Conservation (phyloP, 2,888 invertebrate genomes). For the Limnephilus rhombicus region DNA sequence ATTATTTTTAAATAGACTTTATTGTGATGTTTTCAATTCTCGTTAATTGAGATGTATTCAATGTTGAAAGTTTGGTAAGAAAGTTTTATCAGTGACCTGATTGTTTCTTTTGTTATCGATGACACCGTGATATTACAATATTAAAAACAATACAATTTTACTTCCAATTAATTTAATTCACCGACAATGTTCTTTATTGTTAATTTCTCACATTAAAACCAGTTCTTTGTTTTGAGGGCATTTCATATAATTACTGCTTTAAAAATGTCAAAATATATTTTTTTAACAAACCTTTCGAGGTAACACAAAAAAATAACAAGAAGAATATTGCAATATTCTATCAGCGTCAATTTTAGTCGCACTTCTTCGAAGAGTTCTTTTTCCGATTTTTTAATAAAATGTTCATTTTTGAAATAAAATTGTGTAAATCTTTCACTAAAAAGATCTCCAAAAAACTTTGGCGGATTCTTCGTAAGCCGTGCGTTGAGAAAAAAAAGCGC, state of each 20-base stretch:
- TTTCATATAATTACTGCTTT: neutral
- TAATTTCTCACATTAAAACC: slow-evolving; percentile 33
- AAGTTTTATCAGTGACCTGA: neutral
- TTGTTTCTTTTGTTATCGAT: neutral
- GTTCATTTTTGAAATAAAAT: neutral
- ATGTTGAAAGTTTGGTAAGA: neutral
- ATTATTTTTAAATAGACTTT: neutral
- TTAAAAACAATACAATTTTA: neutral
- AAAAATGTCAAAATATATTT: neutral
- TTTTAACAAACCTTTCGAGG: slow-evolving; percentile 8
- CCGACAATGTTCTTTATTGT: slow-evolving; percentile 9
- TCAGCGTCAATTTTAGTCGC: neutral
- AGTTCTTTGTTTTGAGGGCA: slow-evolving; percentile 23
- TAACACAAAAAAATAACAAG: neutral
- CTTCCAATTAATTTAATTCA: slow-evolving; percentile 31
- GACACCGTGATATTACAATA: neutral
- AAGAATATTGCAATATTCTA: neutral
- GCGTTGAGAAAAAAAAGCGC: slow-evolving; percentile 55
- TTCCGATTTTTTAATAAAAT: neutral
- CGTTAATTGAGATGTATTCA: neutral
- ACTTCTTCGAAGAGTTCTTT: neutral
- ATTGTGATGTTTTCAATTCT: neutral
- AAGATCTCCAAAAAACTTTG: slow-evolving; percentile 7
- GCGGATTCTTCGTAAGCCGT: neutral
- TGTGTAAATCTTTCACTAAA: neutral